These are phyloP conservation scores for Drosophila greeni DNA, from an alignment of 2,888 invertebrate species.

Conservation along the genomic window DNA sequence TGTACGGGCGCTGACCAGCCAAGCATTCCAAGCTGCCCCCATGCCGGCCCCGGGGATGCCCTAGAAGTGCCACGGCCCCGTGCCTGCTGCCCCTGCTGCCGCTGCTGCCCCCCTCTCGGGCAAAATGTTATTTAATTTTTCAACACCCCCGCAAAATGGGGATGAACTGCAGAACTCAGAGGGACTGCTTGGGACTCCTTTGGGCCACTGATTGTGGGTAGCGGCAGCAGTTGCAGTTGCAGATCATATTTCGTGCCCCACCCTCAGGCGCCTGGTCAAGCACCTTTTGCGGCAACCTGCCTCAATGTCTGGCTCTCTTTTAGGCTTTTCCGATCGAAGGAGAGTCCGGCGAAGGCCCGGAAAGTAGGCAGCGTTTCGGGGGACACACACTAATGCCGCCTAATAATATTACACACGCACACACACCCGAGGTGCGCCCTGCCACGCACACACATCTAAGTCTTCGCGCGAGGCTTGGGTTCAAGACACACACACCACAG, in stretches of 20 bases:
- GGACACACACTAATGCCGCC: conserved; percentile 48
- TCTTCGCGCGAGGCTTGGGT: conserved; percentile 43
- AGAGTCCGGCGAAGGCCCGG: conserved; percentile 28
- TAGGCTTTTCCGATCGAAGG: conserved; percentile 29
- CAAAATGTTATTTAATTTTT: conserved; percentile 70
- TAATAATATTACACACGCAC: conserved; percentile 60
- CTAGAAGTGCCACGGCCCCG: conserved; percentile 68
- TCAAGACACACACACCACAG: conserved; percentile 36
- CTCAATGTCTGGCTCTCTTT: conserved; percentile 39
- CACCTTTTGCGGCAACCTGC: conserved; percentile 37
- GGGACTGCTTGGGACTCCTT: conserved; percentile 5
- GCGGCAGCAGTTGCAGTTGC: conserved; percentile 52
- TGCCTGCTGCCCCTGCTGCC: background rate
- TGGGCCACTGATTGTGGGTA: conserved; percentile 33
- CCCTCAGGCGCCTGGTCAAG: conserved; percentile 24
- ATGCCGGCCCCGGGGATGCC: conserved; percentile 63
- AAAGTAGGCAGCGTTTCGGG: conserved; percentile 60
- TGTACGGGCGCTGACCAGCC: conserved; percentile 69
- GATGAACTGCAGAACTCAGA: conserved; percentile 19
- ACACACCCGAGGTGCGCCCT: conserved; percentile 16
- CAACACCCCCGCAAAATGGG: conserved; percentile 53
- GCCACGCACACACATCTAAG: conserved; percentile 55
- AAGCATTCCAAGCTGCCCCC: conserved; percentile 61
- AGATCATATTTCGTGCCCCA: conserved; percentile 56
- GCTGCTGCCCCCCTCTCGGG: background rate